Conservation (phyloP, 1,140 invertebrate species). For the Pseudomyrmex flavicornis region DNA sequence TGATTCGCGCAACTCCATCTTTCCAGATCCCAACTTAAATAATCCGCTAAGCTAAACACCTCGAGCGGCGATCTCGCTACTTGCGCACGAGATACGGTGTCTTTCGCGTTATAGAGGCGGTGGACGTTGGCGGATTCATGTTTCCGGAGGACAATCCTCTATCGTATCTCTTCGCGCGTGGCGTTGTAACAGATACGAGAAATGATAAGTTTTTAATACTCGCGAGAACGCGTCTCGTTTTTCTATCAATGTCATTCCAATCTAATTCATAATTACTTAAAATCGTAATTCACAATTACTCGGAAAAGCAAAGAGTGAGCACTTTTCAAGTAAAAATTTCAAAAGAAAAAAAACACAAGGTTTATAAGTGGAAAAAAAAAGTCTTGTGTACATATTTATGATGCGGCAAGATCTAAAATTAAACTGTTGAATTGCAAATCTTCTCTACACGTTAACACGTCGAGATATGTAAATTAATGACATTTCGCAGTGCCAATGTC, state of each 20-base stretch:
- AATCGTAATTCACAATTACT: conserved; percentile 20
- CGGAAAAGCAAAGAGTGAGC: background rate
- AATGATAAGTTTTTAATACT: conserved; percentile 47
- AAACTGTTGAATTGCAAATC: background rate
- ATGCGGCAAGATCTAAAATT: background rate
- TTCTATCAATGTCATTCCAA: background rate
- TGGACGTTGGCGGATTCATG: conserved; percentile 35
- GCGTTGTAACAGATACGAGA: conserved; percentile 47
- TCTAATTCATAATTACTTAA: background rate
- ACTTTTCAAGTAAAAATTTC: background rate
- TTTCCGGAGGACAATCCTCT: conserved; percentile 50
- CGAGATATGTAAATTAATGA: background rate
- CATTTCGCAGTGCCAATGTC: background rate
- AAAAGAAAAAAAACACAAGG: background rate
- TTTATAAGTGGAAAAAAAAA: too few relatives aligned
- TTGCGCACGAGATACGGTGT: background rate
- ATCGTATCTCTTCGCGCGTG: conserved; percentile 26
- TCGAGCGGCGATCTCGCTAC: conserved; percentile 28
- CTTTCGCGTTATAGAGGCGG: background rate
- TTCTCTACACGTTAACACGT: background rate
- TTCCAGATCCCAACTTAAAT: conserved; percentile 25
- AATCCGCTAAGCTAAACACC: conserved; percentile 29
- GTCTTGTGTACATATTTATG: too few relatives aligned
- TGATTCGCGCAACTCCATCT: conserved; percentile 14
- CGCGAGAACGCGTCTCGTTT: conserved; percentile 12